phyloP scores from a whole-genome alignment of 2,113 vertebrate genomes.

The Apodemus speciosus region DNA sequence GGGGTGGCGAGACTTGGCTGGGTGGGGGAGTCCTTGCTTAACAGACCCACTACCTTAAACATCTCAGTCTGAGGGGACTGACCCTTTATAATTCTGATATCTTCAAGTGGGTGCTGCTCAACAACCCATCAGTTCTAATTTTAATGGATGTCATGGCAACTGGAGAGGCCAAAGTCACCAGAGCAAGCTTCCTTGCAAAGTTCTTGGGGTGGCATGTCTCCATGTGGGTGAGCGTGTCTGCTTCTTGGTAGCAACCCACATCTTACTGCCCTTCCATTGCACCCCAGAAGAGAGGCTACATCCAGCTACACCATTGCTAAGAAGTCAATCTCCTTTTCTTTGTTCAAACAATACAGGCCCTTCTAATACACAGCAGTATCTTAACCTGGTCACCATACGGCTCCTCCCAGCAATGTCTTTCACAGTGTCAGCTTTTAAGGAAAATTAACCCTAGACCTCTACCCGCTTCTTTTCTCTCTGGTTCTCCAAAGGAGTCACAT shows the following conservation, averaged over 20 bases:
- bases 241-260: not conserved
- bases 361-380: slow-evolving; percentile 2
- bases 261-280: slow-evolving; percentile 23
- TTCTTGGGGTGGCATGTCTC: not conserved
- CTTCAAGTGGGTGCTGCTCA: slow-evolving; percentile 6
- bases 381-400: not conserved
- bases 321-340: slow-evolving; percentile 55
- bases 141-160: not conserved
- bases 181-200: slow-evolving; percentile 4
- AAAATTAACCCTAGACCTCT: slow-evolving; percentile 46
- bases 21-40: not conserved
- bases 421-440: not conserved
- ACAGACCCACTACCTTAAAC: not conserved
- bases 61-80: not conserved
- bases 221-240: not conserved
- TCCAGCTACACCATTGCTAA: slow-evolving; percentile 38
- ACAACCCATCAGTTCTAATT: slow-evolving; percentile 27
- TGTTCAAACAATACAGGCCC: slow-evolving; percentile 33
- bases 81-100: not conserved
- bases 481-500: not conserved
- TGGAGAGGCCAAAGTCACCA: slow-evolving; percentile 2
- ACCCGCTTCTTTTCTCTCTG: slow-evolving; percentile 4
- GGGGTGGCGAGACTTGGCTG: not conserved
- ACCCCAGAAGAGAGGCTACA: not conserved
- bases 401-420: not conserved